Base-by-base conservation (phyloP, 2,888 invertebrate genomes). In the Andrena bicolor region DNA sequence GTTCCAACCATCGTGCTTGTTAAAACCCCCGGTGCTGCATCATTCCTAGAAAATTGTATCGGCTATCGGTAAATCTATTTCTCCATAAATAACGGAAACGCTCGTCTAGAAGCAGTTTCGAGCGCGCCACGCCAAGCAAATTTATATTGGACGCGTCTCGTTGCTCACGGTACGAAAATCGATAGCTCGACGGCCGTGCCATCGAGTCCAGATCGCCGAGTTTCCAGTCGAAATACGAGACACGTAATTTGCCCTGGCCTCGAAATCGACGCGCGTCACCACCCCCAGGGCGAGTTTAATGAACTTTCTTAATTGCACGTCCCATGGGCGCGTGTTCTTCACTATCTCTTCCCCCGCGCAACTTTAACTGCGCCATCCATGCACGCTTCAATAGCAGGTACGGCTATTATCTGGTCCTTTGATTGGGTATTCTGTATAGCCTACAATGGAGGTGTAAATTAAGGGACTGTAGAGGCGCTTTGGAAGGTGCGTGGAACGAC, bases 261-360 rank as follows among this genome's bases (percentile, higher is more conserved):
- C 28, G 16, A 70, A 35, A 70, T 48, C 48, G n/a, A 48, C 16
- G n/a, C 48, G 49, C 56, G 20, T 8, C 13, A 7, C 13, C 4
- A 30, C 49, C 8, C 32, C 32, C 7, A 35, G 10, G 28, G 7
- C 28, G 49, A 64, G 69, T 85, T 80, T 83, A 78, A 85, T 56
- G 72, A 75, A 85, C 70, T 80, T 82, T 32, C 61, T 63, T 82
- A 72, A 84, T 79, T 79, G 80, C 77, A 71, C 61, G 70, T 48
- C 41, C 3, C 56, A 6, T 56, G 56, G 23, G 23, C 16, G 2
- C 60, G 32, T n/a, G 58, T 60, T 23, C 60, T 16, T 23, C 53
- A 0, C 30, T 53, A 30, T 28, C 20, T 58, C 28, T 23, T 26
- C 23, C 3, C 3, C 56, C 26, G 56, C 5, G 56, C 28, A 32